A percentile compares a stretch with the other conserved stretches of the same genome.
Evolutionary conservation across 2,113 vertebrate species (phyloP).

Genomic region (Alligator mississippiensis): DNA sequence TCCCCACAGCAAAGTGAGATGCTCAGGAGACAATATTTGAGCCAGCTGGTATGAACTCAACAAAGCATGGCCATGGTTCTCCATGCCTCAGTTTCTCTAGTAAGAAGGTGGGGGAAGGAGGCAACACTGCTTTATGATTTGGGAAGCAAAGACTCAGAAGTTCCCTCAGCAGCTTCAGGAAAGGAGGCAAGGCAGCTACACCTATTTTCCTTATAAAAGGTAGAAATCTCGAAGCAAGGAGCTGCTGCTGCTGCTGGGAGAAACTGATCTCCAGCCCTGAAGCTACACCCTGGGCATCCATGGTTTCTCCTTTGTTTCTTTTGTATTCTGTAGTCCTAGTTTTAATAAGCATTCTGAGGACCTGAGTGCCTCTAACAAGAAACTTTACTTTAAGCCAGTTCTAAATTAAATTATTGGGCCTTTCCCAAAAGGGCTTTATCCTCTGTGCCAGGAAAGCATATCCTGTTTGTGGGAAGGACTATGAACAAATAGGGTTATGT

Average conservation of each 20-base stretch:
- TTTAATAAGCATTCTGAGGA: background rate
- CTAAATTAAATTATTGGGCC: conserved; percentile 18
- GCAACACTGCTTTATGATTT: background rate
- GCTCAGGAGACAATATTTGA: background rate
- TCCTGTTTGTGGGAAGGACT: conserved; percentile 24
- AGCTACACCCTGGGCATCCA: rapidly evolving
- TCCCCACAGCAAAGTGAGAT: background rate
- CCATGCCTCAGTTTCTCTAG: rapidly evolving
- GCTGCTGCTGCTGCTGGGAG: background rate
- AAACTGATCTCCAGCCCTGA: background rate
- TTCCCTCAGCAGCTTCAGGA: background rate
- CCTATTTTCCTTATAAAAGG: background rate
- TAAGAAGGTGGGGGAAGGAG: background rate
- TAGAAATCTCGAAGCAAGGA: rapidly evolving
- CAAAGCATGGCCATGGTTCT: background rate
- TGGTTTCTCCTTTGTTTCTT: rapidly evolving
- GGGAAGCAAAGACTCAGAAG: background rate
- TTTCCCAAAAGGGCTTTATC: conserved; percentile 38
- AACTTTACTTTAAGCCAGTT: background rate
- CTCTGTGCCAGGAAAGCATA: conserved; percentile 22
- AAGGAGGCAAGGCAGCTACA: too few species aligned
- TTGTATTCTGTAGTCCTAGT: rapidly evolving
- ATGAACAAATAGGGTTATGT: background rate
- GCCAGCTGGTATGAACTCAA: background rate
- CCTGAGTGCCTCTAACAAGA: background rate